Conservation (phyloP, 2,797 vertebrate genomes). For the Odontamblyopus rebecca region DNA sequence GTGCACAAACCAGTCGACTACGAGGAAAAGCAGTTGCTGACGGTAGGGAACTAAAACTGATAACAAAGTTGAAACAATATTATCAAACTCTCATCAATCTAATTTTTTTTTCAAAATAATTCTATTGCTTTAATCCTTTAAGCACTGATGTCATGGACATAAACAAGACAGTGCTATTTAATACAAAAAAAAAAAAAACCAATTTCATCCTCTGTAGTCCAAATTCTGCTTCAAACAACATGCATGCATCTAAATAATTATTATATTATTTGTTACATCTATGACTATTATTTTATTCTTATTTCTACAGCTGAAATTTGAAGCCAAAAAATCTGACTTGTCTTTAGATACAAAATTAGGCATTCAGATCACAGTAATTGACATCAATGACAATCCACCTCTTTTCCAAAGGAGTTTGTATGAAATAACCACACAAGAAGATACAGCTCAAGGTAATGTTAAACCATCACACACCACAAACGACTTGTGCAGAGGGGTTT, state of each 20-base stretch:
- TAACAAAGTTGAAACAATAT: not conserved
- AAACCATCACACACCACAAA: not conserved
- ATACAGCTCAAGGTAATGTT: conserved; percentile 60
- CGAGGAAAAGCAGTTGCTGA: conserved; percentile 42
- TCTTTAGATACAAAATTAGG: conserved; percentile 58
- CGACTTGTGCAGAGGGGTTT: not conserved
- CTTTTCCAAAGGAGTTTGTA: conserved; percentile 52
- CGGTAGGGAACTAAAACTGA: conserved; percentile 25
- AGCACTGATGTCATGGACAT: no score
- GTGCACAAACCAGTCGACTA: conserved; percentile 64
- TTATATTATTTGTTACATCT: no score
- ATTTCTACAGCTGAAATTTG: conserved; percentile 57
- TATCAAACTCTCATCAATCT: not conserved
- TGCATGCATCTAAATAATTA: no score
- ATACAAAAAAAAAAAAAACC: no score
- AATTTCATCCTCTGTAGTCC: no score
- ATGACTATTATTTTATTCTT: not conserved
- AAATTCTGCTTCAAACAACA: no score
- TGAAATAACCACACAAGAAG: conserved; percentile 52
- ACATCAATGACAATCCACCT: conserved; percentile 79
- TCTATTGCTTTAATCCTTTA: no score
- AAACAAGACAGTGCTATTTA: no score
- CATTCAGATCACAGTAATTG: conserved; percentile 63
- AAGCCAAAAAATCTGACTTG: conserved; percentile 38
- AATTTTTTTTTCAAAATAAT: not conserved